Percentiles rank a stretch among this genome's conserved stretches.
Conservation (phyloP, 2,113 vertebrate genomes). For the Alaudala cheleensis region DNA sequence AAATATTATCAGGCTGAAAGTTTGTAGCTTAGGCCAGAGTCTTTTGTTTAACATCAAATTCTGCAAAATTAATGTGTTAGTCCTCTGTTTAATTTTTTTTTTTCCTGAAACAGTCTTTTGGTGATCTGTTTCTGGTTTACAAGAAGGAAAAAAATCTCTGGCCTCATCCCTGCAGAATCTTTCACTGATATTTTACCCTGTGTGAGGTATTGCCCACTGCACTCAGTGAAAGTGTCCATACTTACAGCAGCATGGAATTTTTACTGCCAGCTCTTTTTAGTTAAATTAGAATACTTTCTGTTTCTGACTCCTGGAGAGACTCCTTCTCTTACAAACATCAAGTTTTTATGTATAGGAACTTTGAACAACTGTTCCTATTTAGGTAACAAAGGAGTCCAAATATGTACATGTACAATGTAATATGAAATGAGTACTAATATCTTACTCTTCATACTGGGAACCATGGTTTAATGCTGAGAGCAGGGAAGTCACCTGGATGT, state of each 20-base stretch:
- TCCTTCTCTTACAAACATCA: not conserved
- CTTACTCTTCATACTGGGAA: not conserved
- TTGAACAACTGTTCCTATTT: not conserved
- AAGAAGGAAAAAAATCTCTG: not conserved
- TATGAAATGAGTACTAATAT: not conserved
- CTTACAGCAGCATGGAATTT: not conserved
- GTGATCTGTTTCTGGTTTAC: not conserved
- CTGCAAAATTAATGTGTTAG: not conserved
- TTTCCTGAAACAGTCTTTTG: not conserved
- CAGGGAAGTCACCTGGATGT: not conserved
- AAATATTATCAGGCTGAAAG: not conserved
- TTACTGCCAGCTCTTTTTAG: not conserved
- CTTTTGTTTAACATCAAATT: not conserved
- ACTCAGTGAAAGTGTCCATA: not conserved
- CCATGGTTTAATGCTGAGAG: not conserved
- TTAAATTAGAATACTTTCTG: not conserved
- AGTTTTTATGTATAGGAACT: not conserved
- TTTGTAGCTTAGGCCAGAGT: not conserved
- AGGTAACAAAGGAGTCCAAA: not conserved
- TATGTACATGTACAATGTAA: fast-evolving
- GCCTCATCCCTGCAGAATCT: not conserved
- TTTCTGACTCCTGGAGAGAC: not conserved
- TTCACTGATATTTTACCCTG: not conserved
- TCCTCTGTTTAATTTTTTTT: not conserved
- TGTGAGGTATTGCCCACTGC: not conserved